A percentile compares a stretch with the other conserved stretches of the same genome.
Evolutionary conservation across 1,140 invertebrate genomes (phyloP).

Genomic region (Gyrodactylus bullatarudis): DNA sequence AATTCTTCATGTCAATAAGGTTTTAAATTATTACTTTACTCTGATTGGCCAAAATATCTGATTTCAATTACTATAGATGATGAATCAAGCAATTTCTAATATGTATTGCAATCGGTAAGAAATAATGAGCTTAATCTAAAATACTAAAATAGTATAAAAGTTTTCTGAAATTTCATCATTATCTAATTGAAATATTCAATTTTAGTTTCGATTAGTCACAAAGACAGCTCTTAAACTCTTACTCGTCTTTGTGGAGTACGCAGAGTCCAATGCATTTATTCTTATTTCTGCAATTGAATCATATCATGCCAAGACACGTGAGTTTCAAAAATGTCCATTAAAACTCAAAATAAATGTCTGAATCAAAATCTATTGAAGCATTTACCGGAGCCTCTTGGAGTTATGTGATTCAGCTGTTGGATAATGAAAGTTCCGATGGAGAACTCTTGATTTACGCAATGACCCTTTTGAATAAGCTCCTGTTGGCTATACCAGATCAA

Average conservation of each 20-base stretch:
- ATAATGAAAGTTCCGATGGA: constrained; percentile 66
- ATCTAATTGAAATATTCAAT: constrained; percentile 10
- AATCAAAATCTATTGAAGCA: constrained; percentile 22
- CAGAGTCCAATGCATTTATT: constrained; percentile 46
- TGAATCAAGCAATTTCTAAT: too few relatives aligned
- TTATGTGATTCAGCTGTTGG: constrained; percentile 55
- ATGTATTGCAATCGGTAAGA: too few relatives aligned
- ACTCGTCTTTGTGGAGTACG: constrained; percentile 88
- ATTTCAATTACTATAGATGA: too few relatives aligned
- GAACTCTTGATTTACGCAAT: constrained; percentile 79
- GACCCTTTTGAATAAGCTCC: constrained; percentile 58
- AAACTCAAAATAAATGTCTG: constrained; percentile 17
- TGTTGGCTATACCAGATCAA: constrained; percentile 74
- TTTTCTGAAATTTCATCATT: too few relatives aligned
- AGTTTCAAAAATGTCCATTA: neutral
- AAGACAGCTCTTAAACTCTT: constrained; percentile 85
- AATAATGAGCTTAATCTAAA: too few relatives aligned
- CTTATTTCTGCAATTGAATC: constrained; percentile 10
- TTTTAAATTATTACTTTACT: too few relatives aligned
- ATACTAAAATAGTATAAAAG: too few relatives aligned
- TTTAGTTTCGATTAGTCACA: constrained; percentile 60
- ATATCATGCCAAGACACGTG: neutral
- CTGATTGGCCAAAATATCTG: too few relatives aligned
- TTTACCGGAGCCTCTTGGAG: constrained; percentile 33
- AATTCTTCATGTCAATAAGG: too few relatives aligned